phyloP scores from a whole-genome alignment of 2,113 vertebrate genomes.

The Thunnus thynnus region DNA sequence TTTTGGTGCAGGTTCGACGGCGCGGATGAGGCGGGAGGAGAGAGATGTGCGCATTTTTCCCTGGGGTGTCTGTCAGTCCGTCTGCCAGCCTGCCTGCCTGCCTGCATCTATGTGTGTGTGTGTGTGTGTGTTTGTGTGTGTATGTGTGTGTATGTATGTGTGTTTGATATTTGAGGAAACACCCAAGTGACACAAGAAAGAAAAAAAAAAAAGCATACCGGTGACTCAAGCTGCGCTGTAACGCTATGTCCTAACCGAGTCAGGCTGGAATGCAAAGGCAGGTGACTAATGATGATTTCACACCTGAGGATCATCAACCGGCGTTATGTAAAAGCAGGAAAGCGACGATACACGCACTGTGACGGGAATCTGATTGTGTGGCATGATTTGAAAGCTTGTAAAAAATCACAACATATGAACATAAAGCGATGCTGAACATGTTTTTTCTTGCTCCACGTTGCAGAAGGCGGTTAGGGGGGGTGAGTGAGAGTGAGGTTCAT shows the following conservation, averaged over 20 bases:
- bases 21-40: conserved; percentile 3
- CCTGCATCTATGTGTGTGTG: no score
- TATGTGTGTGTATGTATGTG: not conserved
- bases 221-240: conserved; percentile 3
- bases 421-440: not conserved
- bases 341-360: conserved; percentile 7
- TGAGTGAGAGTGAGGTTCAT: no score
- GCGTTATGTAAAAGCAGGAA: conserved; percentile 31
- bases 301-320: conserved; percentile 43
- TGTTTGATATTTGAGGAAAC: conserved; percentile 68
- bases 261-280: conserved; percentile 19
- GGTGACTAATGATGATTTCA: conserved; percentile 48
- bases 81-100: conserved; percentile 25
- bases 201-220: conserved; percentile 1
- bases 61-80: conserved; percentile 40
- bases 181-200: conserved; percentile 54
- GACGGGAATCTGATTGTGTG: not conserved
- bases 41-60: conserved; percentile 34
- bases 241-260: conserved; percentile 11
- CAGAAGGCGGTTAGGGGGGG: not conserved
- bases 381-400: not conserved
- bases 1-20: conserved; percentile 9
- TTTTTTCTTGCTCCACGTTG: not conserved
- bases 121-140: not conserved
- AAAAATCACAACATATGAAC: not conserved